phyloP scores from a whole-genome alignment of 1,140 invertebrate genomes.

The Drosophila sp. region DNA sequence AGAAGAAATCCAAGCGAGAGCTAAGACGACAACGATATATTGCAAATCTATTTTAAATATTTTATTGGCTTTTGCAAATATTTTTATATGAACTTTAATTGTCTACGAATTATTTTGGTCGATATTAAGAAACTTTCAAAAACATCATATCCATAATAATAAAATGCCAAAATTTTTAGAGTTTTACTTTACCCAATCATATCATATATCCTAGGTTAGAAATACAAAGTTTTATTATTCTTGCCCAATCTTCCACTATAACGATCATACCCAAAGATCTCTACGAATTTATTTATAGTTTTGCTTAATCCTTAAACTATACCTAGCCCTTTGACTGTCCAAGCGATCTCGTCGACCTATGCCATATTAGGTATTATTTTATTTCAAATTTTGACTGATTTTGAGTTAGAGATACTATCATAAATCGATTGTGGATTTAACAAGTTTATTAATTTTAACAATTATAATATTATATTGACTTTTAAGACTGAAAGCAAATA shows the following conservation, averaged over 20 bases:
- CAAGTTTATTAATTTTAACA: conserved; percentile 33
- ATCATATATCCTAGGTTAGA: background rate
- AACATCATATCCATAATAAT: conserved; percentile 37
- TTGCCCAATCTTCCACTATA: conserved; percentile 20
- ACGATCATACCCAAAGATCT: conserved; percentile 39
- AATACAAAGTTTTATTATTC: conserved; percentile 2
- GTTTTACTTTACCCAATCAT: conserved; percentile 21
- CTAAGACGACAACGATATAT: conserved; percentile 20
- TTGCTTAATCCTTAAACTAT: conserved; percentile 16
- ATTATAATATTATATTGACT: conserved; percentile 51
- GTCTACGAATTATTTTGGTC: conserved; percentile 19
- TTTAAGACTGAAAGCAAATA: conserved; percentile 67
- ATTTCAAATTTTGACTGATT: conserved; percentile 61
- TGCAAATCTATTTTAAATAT: conserved; percentile 31
- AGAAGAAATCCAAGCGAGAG: background rate
- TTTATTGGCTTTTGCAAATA: conserved; percentile 24
- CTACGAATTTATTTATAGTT: conserved; percentile 22
- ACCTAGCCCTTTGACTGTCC: conserved; percentile 23
- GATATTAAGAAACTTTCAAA: background rate
- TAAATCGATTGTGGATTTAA: conserved; percentile 34
- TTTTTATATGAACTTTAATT: conserved; percentile 45
- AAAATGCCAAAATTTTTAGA: conserved; percentile 39
- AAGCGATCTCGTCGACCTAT: conserved; percentile 52
- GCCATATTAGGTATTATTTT: conserved; percentile 56
- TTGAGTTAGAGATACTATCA: conserved; percentile 17